Evolutionary conservation across 1,140 invertebrate genomes (phyloP).

Genomic region (Trissolcus basalis): DNA sequence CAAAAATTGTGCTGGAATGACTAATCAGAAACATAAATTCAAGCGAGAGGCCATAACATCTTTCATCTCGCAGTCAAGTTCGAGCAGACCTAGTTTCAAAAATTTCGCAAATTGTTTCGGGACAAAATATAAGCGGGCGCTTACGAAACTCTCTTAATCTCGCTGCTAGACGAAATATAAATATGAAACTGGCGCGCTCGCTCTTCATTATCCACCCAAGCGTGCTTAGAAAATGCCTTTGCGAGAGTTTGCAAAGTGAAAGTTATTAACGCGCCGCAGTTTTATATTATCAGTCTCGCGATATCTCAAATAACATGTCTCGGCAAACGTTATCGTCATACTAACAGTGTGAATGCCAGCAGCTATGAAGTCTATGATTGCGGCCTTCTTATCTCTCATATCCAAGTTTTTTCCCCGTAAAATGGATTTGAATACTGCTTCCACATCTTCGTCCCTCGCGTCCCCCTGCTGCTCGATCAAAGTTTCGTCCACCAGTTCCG

Average conservation of each 20-base stretch:
- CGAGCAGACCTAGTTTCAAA: too few species aligned
- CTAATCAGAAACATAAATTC: too few species aligned
- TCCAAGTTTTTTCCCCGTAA: slow-evolving; percentile 83
- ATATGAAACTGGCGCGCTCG: slow-evolving; percentile 4
- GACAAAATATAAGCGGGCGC: too few species aligned
- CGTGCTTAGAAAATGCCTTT: slow-evolving; percentile 40
- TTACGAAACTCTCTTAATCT: slow-evolving; percentile 15
- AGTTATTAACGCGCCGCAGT: slow-evolving; percentile 50
- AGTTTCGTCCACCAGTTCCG: slow-evolving; percentile 85
- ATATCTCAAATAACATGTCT: slow-evolving; percentile 48
- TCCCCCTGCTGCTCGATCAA: slow-evolving; percentile 74
- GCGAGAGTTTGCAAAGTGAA: slow-evolving; percentile 45
- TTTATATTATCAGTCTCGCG: slow-evolving; percentile 44
- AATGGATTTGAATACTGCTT: slow-evolving; percentile 86
- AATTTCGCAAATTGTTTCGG: too few species aligned
- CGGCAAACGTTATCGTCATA: slow-evolving; percentile 33
- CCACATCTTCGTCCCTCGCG: slow-evolving; percentile 77
- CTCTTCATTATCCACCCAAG: slow-evolving; percentile 34
- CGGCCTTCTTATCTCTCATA: slow-evolving; percentile 87
- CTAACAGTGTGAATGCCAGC: slow-evolving; percentile 89
- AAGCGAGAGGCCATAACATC: too few species aligned
- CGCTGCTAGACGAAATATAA: slow-evolving; percentile 15
- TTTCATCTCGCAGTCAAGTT: too few species aligned
- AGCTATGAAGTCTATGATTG: slow-evolving; percentile 90
- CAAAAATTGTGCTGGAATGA: too few species aligned